A percentile compares a stretch with the other conserved stretches of the same genome.
These are phyloP conservation scores for Athalia cordata DNA, from an alignment of 2,888 invertebrate genomes.

Conservation along the genomic window DNA sequence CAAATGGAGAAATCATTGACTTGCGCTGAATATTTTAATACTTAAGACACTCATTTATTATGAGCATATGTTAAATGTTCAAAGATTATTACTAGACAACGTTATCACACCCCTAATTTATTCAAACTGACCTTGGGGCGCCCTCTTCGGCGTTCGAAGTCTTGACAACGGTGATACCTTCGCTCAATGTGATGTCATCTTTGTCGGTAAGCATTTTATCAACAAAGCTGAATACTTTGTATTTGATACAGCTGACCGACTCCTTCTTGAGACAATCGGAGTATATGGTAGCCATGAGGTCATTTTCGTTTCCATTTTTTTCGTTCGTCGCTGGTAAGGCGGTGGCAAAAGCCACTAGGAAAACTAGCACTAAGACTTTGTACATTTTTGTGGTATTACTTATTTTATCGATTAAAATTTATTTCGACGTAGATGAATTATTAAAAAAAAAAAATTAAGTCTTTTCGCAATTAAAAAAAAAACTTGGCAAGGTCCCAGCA, in stretches of 20 bases:
- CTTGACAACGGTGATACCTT: constrained; percentile 89
- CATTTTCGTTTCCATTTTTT: constrained; percentile 80
- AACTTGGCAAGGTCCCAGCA: constrained; percentile 46
- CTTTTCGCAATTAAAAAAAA: constrained; percentile 4
- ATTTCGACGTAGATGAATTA: too few relatives aligned
- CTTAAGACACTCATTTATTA: too few relatives aligned
- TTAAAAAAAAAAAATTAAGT: constrained; percentile 14
- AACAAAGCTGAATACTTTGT: constrained; percentile 90
- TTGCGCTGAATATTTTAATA: too few relatives aligned
- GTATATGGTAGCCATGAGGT: constrained; percentile 85
- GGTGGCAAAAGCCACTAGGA: constrained; percentile 74
- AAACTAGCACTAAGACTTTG: constrained; percentile 58
- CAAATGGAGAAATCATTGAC: too few relatives aligned
- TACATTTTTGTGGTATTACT: constrained; percentile 48
- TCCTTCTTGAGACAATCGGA: constrained; percentile 88
- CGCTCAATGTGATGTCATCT: constrained; percentile 86
- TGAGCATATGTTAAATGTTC: too few relatives aligned
- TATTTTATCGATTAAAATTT: neutral
- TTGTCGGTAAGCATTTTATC: constrained; percentile 89
- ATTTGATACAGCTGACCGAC: constrained; percentile 89
- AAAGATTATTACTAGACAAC: too few relatives aligned
- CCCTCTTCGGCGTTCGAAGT: constrained; percentile 83
- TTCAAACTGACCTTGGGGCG: constrained; percentile 81
- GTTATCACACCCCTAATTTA: too few relatives aligned
- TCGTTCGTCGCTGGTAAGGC: constrained; percentile 85